These are phyloP conservation scores for Protobothrops mucrosquamatus DNA, from an alignment of 2,113 vertebrate genomes.

Conservation along the genomic window DNA sequence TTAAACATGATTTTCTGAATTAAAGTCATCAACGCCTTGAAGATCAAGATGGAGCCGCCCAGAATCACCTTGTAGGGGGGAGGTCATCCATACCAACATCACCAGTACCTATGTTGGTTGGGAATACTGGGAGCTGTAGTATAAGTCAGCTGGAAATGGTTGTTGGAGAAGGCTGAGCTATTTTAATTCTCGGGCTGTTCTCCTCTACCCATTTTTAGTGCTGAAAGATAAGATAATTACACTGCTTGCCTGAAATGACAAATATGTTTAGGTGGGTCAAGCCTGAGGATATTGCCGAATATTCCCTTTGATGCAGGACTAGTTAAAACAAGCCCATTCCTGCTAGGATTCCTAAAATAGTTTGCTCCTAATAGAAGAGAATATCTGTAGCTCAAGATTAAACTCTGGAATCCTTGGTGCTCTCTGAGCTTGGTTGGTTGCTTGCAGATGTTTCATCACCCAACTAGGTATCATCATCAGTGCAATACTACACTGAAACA, in stretches of 20 bases:
- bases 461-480: background rate
- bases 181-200: background rate
- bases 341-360: background rate
- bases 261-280: background rate
- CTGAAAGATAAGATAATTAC: background rate
- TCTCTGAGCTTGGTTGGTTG: background rate
- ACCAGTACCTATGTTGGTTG: background rate
- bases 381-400: background rate
- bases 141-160: background rate
- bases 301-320: background rate
- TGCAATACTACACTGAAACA: background rate
- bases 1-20: background rate
- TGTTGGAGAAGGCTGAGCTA: background rate
- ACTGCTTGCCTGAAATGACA: background rate
- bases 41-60: background rate
- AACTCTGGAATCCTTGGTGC: background rate
- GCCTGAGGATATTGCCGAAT: background rate
- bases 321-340: constrained; percentile 19
- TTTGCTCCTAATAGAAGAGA: background rate
- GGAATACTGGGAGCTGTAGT: background rate
- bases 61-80: background rate
- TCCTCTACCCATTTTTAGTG: background rate
- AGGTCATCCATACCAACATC: background rate
- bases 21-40: background rate
- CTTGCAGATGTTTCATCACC: background rate